A percentile compares a stretch with the other conserved stretches of the same genome.
Evolutionary conservation across 2,113 vertebrate species (phyloP).

Genomic region (Pungitius pungitius): DNA sequence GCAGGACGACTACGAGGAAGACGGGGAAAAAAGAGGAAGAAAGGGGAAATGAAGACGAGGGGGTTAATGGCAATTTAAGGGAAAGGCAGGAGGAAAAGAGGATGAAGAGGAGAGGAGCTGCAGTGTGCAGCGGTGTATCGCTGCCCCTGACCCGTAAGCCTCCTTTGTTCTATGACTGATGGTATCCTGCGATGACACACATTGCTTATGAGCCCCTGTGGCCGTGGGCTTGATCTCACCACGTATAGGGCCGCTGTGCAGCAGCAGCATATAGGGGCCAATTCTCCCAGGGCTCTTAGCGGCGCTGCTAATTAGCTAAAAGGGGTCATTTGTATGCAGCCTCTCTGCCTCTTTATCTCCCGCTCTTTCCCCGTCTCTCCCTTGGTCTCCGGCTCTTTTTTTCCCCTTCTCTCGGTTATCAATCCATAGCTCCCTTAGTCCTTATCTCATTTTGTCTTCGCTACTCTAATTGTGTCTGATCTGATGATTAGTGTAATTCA

Average conservation of each 20-base stretch:
- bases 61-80: conserved; percentile 45
- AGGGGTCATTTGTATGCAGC: conserved; percentile 62
- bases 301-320: conserved; percentile 62
- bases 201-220: conserved; percentile 47
- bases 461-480: conserved; percentile 51
- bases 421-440: not conserved
- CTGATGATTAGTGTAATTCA: conserved; percentile 51
- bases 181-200: conserved; percentile 43
- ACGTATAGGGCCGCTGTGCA: conserved; percentile 48
- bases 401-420: conserved; percentile 24
- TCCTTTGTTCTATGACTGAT: conserved; percentile 72
- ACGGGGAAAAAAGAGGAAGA: not conserved
- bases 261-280: conserved; percentile 18
- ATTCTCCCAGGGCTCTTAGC: conserved; percentile 43
- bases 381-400: not conserved
- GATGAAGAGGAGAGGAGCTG: conserved; percentile 19
- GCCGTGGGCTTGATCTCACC: conserved; percentile 41
- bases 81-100: conserved; percentile 18
- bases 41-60: conserved; percentile 21
- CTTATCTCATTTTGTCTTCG: conserved; percentile 37
- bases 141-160: conserved; percentile 43
- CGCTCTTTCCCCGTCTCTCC: conserved; percentile 7
- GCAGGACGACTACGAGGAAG: conserved; percentile 14
- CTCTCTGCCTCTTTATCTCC: conserved; percentile 35
- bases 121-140: not conserved